Evolutionary conservation across 2,888 invertebrate species (phyloP).

Genomic region (Hyposoter didymator): DNA sequence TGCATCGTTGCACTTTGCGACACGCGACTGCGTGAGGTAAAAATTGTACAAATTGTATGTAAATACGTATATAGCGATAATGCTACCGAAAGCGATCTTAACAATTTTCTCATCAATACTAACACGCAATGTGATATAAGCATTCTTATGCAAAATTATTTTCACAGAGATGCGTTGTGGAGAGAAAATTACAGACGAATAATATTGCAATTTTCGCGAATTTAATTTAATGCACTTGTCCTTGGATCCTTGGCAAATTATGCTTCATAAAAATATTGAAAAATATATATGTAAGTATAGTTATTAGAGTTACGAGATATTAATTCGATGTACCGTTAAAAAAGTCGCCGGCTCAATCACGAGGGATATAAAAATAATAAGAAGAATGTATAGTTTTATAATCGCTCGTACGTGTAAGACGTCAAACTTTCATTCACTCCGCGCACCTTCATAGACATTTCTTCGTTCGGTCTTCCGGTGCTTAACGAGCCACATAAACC

Average conservation of each 20-base stretch:
- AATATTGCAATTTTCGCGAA: constrained; percentile 13
- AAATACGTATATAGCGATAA: neutral
- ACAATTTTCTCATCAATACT: neutral
- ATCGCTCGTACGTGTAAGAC: constrained; percentile 49
- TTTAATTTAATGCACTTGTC: constrained; percentile 25
- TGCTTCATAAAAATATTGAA: neutral
- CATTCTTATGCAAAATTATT: constrained; percentile 14
- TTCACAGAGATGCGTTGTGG: constrained; percentile 19
- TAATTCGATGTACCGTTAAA: constrained; percentile 49
- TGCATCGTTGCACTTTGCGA: constrained; percentile 13
- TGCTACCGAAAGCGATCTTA: neutral
- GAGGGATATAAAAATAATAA: constrained; percentile 12
- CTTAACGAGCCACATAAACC: constrained; percentile 19
- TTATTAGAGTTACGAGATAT: constrained; percentile 30
- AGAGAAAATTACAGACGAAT: constrained; percentile 45
- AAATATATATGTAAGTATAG: constrained; percentile 5
- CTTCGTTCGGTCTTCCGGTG: constrained; percentile 31
- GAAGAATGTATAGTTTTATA: constrained; percentile 16
- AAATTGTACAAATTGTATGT: neutral
- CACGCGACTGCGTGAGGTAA: constrained; percentile 50
- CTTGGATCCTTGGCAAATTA: constrained; percentile 20
- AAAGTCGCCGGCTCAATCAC: constrained; percentile 27
- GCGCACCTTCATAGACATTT: constrained; percentile 19
- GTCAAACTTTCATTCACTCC: constrained; percentile 52
- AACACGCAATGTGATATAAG: constrained; percentile 24